These are phyloP conservation scores for Gobius niger DNA, from an alignment of 2,113 vertebrate genomes.

Conservation along the genomic window DNA sequence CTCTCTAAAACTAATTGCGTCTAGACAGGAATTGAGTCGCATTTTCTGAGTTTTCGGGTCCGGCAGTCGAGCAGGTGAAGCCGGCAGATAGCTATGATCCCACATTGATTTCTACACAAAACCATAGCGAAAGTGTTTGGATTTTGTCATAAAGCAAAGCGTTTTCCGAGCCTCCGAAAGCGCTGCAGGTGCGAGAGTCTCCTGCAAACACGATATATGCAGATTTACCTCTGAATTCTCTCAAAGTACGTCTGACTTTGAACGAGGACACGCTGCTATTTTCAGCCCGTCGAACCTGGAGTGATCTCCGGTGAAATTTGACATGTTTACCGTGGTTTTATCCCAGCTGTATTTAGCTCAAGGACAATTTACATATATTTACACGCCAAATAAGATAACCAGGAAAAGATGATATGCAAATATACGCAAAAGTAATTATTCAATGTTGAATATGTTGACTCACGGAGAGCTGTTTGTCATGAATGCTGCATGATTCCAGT, in stretches of 20 bases:
- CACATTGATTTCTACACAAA: constrained; percentile 24
- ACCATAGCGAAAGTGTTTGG: constrained; percentile 17
- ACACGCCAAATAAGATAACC: constrained; percentile 47
- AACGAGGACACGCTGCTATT: constrained; percentile 22
- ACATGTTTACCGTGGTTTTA: constrained; percentile 26
- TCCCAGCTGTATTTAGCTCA: constrained; percentile 31
- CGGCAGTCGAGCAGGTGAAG: constrained; percentile 30
- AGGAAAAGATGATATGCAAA: constrained; percentile 43
- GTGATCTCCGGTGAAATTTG: constrained; percentile 31
- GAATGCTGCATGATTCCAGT: neutral
- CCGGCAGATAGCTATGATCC: constrained; percentile 39
- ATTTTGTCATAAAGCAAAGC: neutral
- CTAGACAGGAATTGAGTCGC: constrained; percentile 27
- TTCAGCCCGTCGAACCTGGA: constrained; percentile 34
- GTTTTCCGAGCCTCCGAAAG: constrained; percentile 8
- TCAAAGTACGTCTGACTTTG: neutral
- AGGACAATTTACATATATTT: constrained; percentile 52
- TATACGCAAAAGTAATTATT: constrained; percentile 39
- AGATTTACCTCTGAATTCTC: neutral
- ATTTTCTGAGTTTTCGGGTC: neutral
- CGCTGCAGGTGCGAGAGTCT: neutral
- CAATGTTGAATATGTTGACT: constrained; percentile 24
- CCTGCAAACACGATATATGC: constrained; percentile 6
- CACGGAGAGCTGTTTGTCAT: neutral
- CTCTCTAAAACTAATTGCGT: constrained; percentile 23